Base-by-base conservation (phyloP, 2,797 vertebrate species). In the Craterocephalus amniculus region DNA sequence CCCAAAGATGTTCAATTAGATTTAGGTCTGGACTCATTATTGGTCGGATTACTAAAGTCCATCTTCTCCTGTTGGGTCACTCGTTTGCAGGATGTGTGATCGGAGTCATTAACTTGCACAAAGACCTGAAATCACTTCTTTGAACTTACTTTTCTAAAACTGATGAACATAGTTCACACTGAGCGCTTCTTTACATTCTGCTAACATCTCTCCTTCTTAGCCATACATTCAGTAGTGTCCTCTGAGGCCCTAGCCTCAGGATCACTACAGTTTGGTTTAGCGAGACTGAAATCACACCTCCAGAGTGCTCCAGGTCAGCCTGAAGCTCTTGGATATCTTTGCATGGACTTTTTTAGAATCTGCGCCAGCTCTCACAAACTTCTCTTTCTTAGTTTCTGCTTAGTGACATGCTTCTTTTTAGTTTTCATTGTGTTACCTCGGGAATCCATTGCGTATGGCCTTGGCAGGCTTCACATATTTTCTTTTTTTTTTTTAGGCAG, bases 221-320 rank as follows among this genome's bases (percentile, higher is more conserved):
- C 48, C 22, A 6, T 38, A 27, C 51, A 18, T 63, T 27, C 9
- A 26, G 35, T 10, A 1, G 11, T 20, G 32, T 14, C 43, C 10
- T 63, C 31, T 11, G 11, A 18, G 29, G 32, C 45, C 14, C 31
- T 51, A 8, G 38, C 34, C 61, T 35, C 8, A 35, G 6, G 29
- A 34, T n/a, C 48, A 18, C 22, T 10, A 34, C 14, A n/a, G n/a
- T n/a, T 18, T n/a, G 24, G 10, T 64, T 27, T 7, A 38, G 36
- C 11, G 12, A 22, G 55, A 4, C 6, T 58, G 34, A 35, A 58
- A 24, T 58, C 56, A 32, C 31, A 36, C 14, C 22, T 58, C 34
- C 56, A 36, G 18, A 58, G 32, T 36, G 56, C 56, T 36, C 27
- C 34, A 58, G 56, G 56, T 36, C 56, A 58, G n/a, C 12, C 56